Evolutionary conservation across 1,140 invertebrate species (phyloP), one percentile per base, ranked within the genome.

Genomic region (Scaptomyza graminum): DNA sequence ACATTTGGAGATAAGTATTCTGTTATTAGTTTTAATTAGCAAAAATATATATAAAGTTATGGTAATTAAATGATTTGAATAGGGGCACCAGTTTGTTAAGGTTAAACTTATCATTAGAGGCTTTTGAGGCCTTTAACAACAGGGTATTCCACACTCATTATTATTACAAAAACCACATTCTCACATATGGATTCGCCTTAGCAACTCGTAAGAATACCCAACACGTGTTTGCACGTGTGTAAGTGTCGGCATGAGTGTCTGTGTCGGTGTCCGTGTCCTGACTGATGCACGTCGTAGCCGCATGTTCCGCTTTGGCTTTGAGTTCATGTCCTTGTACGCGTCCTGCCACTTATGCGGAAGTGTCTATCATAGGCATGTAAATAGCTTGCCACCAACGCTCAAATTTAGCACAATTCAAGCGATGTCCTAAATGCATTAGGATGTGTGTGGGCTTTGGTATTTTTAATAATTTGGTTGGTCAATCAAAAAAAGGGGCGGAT

Each of bases 281-380:
- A 44, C 43, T 74, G 55, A 52, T 74, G 78, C 83, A 88, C 75
- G 83, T 87, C 79, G 71, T 43, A 46, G 75, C 74, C 79, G 65
- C 83, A 79, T 87, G 70, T 69, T 81, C 77, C 70, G 67, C 64
- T 62, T 57, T 56, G 71, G 41, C 66, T 63, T 50, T 65, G 65
- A 68, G 74, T 62, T 74, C 65, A 63, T 52, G 72, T 60, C 57
- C 61, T 51, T 49, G 43, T 69, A 49, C 49, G 67, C 67, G 57
- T 70, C 57, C 78, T 79, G 74, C 74, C 66, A 81, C 71, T 82
- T 78, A 64, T 78, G 82, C 83, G 82, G 82, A 88, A 87, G 83
- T 87, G 79, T 83, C 83, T 79, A 87, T 88, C 83, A 87, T 87
- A 88, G 83, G 76, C 83, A 83, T 88, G 79, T 88, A 83, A 88